Evolutionary conservation across 2,888 invertebrate genomes (phyloP).

Genomic region (Dolomedes plantarius): DNA sequence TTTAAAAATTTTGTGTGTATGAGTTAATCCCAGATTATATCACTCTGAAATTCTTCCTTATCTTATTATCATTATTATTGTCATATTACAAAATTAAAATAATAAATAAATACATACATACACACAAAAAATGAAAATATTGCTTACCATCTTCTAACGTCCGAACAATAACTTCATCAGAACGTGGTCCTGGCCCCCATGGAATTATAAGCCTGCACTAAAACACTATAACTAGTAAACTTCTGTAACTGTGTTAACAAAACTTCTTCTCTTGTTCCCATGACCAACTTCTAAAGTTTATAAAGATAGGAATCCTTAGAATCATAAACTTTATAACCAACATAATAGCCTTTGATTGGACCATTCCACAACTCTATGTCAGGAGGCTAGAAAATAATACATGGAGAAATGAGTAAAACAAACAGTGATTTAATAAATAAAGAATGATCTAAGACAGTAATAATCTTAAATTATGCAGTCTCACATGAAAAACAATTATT

Average conservation of each 20-base stretch:
- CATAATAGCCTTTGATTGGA: constrained; percentile 73
- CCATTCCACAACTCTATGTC: constrained; percentile 77
- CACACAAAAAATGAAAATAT: no score
- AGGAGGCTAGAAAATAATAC: constrained; percentile 80
- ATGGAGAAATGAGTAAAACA: not conserved
- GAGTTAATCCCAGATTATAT: no score
- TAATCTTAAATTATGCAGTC: no score
- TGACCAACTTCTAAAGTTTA: constrained; percentile 74
- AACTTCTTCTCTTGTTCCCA: constrained; percentile 66
- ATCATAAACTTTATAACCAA: constrained; percentile 75
- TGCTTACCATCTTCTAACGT: constrained; percentile 76
- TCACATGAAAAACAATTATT: no score
- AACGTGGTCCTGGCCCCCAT: constrained; percentile 77
- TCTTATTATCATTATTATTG: no score
- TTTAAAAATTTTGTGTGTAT: no score
- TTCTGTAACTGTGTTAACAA: constrained; percentile 76
- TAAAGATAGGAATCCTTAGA: constrained; percentile 77
- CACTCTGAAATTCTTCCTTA: no score
- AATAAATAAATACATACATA: no score
- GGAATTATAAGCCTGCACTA: constrained; percentile 77
- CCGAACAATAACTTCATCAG: constrained; percentile 75
- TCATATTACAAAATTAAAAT: no score
- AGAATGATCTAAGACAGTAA: not conserved
- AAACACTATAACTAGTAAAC: constrained; percentile 77
- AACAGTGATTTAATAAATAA: not conserved